phyloP scores from a whole-genome alignment of 2,113 vertebrate genomes.

The Psittacula cyanocephala region DNA sequence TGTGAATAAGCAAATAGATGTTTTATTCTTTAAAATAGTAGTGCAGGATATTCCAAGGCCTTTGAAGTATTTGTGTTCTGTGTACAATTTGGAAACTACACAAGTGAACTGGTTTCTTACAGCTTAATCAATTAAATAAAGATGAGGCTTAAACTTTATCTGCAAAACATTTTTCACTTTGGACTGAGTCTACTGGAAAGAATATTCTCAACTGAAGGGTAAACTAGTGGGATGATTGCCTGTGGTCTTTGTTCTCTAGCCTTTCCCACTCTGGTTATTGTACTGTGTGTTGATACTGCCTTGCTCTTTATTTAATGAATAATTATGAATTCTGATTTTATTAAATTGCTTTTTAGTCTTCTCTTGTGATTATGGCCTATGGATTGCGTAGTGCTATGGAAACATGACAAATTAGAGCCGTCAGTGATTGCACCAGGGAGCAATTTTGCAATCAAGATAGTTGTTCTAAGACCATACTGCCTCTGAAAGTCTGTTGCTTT shows the following conservation, averaged over 20 bases:
- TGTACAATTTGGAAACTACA: background rate
- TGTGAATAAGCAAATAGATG: background rate
- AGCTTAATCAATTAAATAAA: background rate
- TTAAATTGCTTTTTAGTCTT: background rate
- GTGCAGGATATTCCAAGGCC: background rate
- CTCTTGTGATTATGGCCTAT: background rate
- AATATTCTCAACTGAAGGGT: background rate
- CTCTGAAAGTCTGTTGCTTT: background rate
- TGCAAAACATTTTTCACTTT: background rate
- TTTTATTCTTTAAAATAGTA: background rate
- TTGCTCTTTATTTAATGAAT: background rate
- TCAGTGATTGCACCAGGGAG: background rate
- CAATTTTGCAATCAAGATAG: background rate
- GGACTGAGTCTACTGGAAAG: background rate
- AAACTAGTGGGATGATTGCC: background rate
- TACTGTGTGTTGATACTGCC: background rate
- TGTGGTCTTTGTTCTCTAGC: background rate
- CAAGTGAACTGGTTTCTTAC: background rate
- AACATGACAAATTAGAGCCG: background rate
- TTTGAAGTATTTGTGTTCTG: background rate
- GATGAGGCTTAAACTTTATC: background rate
- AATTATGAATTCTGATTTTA: background rate
- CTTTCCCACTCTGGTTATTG: background rate
- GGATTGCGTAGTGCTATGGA: background rate
- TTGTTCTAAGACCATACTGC: background rate